A percentile compares a stretch with the other conserved stretches of the same genome.
Conservation (phyloP, 2,888 invertebrate species). For the Drosophila gaucha region DNA sequence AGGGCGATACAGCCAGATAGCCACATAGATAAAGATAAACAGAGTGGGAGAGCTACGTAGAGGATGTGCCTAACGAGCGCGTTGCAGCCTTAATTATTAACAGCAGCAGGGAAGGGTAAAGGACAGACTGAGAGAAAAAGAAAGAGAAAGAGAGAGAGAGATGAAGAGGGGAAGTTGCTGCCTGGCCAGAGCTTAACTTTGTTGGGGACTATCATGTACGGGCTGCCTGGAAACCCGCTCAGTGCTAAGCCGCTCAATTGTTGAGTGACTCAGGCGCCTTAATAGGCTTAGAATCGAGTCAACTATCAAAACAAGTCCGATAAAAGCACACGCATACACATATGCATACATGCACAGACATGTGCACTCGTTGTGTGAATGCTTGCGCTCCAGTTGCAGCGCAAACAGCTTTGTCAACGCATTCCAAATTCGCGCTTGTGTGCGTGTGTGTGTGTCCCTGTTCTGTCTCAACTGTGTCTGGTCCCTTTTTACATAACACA, state of each 20-base stretch:
- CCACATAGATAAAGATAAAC: neutral
- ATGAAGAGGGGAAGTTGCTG: neutral
- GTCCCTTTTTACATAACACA: neutral
- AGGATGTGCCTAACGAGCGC: slow-evolving; percentile 53
- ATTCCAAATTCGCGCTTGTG: slow-evolving; percentile 27
- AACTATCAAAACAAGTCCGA: slow-evolving; percentile 77
- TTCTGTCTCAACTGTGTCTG: slow-evolving; percentile 43
- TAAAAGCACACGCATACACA: slow-evolving; percentile 53
- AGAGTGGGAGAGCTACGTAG: neutral
- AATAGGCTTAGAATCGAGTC: slow-evolving; percentile 76
- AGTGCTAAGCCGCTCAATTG: slow-evolving; percentile 74
- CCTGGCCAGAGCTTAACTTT: slow-evolving; percentile 56
- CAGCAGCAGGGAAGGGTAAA: slow-evolving; percentile 15
- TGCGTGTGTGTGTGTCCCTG: slow-evolving; percentile 9
- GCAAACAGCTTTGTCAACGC: slow-evolving; percentile 69
- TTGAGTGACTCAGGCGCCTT: slow-evolving; percentile 68
- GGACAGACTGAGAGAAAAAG: neutral
- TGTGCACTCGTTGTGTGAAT: slow-evolving; percentile 45
- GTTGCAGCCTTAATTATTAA: slow-evolving; percentile 60
- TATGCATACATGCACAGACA: slow-evolving; percentile 6
- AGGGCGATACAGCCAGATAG: neutral
- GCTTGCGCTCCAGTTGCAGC: slow-evolving; percentile 65
- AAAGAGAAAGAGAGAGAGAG: neutral
- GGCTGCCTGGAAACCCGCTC: slow-evolving; percentile 62
- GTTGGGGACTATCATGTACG: slow-evolving; percentile 65